A percentile compares a stretch with the other conserved stretches of the same genome.
Conservation (phyloP, 2,797 vertebrate genomes). For the Diglossa cyanea region DNA sequence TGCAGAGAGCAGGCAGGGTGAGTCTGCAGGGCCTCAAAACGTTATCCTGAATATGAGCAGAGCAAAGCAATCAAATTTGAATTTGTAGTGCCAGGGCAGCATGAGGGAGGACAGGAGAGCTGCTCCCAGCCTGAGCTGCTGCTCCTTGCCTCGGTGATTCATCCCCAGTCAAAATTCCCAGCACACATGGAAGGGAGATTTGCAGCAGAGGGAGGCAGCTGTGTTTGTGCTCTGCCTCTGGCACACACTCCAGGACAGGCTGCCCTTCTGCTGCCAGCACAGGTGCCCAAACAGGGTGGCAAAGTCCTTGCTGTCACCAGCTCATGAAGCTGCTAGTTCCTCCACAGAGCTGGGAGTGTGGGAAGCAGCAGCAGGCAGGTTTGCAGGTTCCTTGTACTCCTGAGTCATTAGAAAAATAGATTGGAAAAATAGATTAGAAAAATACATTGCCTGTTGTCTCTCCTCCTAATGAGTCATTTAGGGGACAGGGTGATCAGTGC, state of each 20-base stretch:
- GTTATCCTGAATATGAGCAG: rapidly evolving
- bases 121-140: neutral
- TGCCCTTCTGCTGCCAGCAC: neutral
- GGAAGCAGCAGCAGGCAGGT: neutral
- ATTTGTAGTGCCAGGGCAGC: neutral
- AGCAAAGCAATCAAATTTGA: neutral
- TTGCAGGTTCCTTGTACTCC: neutral
- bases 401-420: neutral
- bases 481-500: rapidly evolving
- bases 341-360: neutral
- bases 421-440: rapidly evolving
- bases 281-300: neutral
- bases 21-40: neutral
- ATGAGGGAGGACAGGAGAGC: neutral
- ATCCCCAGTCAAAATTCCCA: neutral
- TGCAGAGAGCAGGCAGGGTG: neutral
- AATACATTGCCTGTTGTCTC: neutral
- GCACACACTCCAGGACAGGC: neutral
- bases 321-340: rapidly evolving
- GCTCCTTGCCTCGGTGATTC: neutral
- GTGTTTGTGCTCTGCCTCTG: neutral
- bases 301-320: neutral
- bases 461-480: neutral
- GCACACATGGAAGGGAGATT: neutral
- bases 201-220: neutral